These are phyloP conservation scores for Idaea aversata DNA, from an alignment of 2,888 invertebrate genomes.

Conservation along the genomic window DNA sequence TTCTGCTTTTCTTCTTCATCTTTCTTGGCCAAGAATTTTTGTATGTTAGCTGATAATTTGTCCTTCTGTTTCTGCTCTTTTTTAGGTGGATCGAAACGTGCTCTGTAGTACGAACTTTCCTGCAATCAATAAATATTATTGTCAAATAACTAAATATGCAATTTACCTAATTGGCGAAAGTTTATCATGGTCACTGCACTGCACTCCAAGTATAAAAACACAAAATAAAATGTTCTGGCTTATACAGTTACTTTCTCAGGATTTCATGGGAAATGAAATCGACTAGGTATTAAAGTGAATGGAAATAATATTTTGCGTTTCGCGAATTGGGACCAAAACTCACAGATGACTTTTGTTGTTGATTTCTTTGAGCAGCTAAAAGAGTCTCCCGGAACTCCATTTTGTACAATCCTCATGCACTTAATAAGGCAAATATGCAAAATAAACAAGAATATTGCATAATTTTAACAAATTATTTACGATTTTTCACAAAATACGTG, in stretches of 20 bases:
- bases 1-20: conserved; percentile 88
- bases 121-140: conserved; percentile 38
- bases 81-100: conserved; percentile 90
- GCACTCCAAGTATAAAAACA: background rate
- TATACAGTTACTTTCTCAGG: background rate
- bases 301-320: conserved; percentile 25
- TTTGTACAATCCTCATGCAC: conserved; percentile 30
- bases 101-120: conserved; percentile 83
- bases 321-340: conserved; percentile 46
- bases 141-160: background rate
- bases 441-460: conserved; percentile 36
- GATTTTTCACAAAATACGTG: conserved; percentile 71
- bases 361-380: conserved; percentile 74
- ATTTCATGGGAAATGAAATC: background rate
- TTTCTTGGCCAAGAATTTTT: conserved; percentile 90
- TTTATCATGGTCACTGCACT: conserved; percentile 9
- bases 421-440: conserved; percentile 24
- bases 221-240: background rate
- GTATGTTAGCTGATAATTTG: conserved; percentile 87
- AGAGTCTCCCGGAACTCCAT: conserved; percentile 77
- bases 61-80: conserved; percentile 85
- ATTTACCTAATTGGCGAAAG: background rate
- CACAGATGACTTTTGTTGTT: conserved; percentile 79
- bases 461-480: conserved; percentile 61
- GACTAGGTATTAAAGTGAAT: conserved; percentile 13